Evolutionary conservation across 2,888 invertebrate genomes (phyloP).

Genomic region (Homarus gammarus): DNA sequence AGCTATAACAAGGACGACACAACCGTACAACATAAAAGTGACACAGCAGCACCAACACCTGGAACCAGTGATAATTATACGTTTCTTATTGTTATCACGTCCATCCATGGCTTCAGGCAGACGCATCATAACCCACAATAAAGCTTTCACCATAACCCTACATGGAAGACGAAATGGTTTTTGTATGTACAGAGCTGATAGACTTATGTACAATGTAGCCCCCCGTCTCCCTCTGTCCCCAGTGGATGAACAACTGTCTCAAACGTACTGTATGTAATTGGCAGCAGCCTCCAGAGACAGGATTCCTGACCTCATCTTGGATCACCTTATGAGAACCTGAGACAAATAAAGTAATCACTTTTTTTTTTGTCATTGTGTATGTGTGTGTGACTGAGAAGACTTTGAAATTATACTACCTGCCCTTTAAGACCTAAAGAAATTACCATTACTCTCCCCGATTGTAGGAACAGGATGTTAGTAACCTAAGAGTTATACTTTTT

Average conservation of each 20-base stretch:
- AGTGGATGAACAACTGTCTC: too few relatives aligned
- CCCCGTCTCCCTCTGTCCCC: neutral
- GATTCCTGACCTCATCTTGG: too few relatives aligned
- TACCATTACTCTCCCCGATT: neutral
- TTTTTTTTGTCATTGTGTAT: too few relatives aligned
- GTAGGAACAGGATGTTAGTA: neutral
- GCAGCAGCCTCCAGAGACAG: too few relatives aligned
- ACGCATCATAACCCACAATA: conserved; percentile 12
- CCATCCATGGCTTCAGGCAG: conserved; percentile 17
- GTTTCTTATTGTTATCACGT: neutral
- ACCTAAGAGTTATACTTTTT: neutral
- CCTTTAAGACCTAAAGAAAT: too few relatives aligned
- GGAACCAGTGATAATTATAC: conserved; percentile 4
- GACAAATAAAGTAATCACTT: too few relatives aligned
- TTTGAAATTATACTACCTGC: too few relatives aligned
- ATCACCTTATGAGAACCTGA: too few relatives aligned
- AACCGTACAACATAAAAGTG: too few relatives aligned
- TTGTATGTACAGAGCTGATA: conserved; percentile 18
- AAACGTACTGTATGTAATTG: too few relatives aligned
- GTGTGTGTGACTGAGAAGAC: too few relatives aligned
- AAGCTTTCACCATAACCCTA: conserved; percentile 11
- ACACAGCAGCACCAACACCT: neutral
- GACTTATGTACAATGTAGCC: neutral
- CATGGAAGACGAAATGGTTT: neutral
- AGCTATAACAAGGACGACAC: neutral